Percentiles rank a stretch among this genome's conserved stretches.
phyloP scores from a whole-genome alignment of 2,888 invertebrate genomes.

The Cremastobaeus sp. region DNA sequence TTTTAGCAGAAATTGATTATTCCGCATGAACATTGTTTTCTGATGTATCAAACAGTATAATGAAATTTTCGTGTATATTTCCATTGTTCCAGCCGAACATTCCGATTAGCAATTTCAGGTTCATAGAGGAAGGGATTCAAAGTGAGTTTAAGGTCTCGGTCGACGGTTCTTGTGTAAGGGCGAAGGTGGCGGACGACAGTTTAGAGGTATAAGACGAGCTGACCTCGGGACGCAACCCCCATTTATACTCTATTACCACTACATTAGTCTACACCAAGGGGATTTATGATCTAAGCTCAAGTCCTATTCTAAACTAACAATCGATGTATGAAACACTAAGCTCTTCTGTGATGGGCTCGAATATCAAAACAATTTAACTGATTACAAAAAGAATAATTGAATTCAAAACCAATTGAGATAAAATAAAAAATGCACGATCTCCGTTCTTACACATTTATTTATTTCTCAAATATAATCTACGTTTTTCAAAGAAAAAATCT shows the following conservation, averaged over 20 bases:
- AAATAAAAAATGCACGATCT: too few species aligned
- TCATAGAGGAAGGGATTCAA: constrained; percentile 63
- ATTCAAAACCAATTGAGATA: constrained; percentile 7
- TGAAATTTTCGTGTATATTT: constrained; percentile 56
- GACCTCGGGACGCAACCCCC: constrained; percentile 77
- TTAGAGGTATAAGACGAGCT: constrained; percentile 77
- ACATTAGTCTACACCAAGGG: constrained; percentile 76
- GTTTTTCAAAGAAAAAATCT: constrained; percentile 15
- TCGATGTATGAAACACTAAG: constrained; percentile 63
- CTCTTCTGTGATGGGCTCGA: constrained; percentile 35
- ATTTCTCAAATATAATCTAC: too few species aligned
- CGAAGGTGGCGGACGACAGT: constrained; percentile 76
- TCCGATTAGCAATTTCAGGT: constrained; percentile 59
- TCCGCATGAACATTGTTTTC: constrained; percentile 36
- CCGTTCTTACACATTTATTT: too few species aligned
- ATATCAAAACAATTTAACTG: constrained; percentile 19
- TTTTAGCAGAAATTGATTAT: too few species aligned
- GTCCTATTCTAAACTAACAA: constrained; percentile 71
- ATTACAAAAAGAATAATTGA: constrained; percentile 3
- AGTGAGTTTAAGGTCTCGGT: constrained; percentile 76
- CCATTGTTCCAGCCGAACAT: constrained; percentile 54
- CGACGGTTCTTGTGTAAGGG: constrained; percentile 72
- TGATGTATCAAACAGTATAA: constrained; percentile 41
- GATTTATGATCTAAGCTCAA: constrained; percentile 76
- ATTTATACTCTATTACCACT: constrained; percentile 79